A percentile compares a stretch with the other conserved stretches of the same genome.
phyloP scores from a whole-genome alignment of 2,113 vertebrate species.

The Donacobius atricapilla region DNA sequence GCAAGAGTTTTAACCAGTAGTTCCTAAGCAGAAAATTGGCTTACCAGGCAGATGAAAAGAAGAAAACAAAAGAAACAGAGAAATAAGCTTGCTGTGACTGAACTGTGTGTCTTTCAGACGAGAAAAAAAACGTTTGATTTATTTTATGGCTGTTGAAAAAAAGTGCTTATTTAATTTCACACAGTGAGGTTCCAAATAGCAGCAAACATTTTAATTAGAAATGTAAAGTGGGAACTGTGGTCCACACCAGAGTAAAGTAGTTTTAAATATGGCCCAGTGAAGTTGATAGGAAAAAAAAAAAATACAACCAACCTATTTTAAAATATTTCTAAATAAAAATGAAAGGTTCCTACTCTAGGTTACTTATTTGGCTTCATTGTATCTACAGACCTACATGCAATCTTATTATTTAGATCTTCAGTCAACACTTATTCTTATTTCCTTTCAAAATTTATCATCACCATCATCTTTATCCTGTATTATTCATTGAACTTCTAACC shows the following conservation, averaged over 20 bases:
- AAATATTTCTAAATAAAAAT: slow-evolving; percentile 16
- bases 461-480: background rate
- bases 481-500: slow-evolving; percentile 23
- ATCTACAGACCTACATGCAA: background rate
- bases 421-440: background rate
- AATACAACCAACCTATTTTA: background rate
- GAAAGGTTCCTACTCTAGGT: background rate
- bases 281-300: background rate
- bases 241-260: slow-evolving; percentile 57
- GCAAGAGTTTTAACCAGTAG: slow-evolving; percentile 82
- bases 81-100: slow-evolving; percentile 89
- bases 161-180: slow-evolving; percentile 89
- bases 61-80: slow-evolving; percentile 87
- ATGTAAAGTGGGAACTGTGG: slow-evolving; percentile 70
- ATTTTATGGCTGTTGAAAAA: slow-evolving; percentile 84
- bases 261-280: background rate
- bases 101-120: slow-evolving; percentile 82
- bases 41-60: slow-evolving; percentile 86
- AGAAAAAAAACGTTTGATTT: slow-evolving; percentile 80
- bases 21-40: slow-evolving; percentile 96
- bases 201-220: slow-evolving; percentile 89
- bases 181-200: slow-evolving; percentile 80
- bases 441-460: slow-evolving; percentile 31
- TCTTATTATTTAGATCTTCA: slow-evolving; percentile 3
- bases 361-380: background rate